phyloP scores from a whole-genome alignment of 2,113 vertebrate genomes.

The Chaetodon trifascialis region DNA sequence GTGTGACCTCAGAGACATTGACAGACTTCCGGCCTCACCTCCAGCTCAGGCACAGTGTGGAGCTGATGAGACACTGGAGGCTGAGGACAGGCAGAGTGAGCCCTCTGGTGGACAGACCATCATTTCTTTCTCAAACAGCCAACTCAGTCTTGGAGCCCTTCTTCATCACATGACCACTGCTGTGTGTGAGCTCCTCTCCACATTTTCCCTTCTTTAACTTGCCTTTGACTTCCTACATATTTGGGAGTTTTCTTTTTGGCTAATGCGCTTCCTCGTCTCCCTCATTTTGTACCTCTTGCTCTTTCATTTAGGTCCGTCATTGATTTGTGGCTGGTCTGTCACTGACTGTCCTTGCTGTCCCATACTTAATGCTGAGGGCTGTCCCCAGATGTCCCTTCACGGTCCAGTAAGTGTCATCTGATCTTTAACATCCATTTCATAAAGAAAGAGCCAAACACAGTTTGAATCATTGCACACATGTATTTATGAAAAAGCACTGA shows the following conservation, averaged over 20 bases:
- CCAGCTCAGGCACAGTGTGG: not conserved
- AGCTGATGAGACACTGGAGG: not conserved
- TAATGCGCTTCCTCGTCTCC: not conserved
- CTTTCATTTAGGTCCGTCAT: not conserved
- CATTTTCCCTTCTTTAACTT: not conserved
- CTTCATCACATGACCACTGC: not conserved
- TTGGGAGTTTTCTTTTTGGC: not conserved
- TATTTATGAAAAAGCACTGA: slow-evolving; percentile 71
- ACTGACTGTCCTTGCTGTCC: not conserved
- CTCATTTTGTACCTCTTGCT: not conserved
- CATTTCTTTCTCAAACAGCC: not conserved
- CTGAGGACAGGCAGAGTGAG: not conserved
- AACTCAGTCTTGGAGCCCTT: not conserved
- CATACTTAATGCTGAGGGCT: not conserved
- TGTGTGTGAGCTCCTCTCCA: not conserved
- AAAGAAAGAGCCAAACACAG: slow-evolving; percentile 24
- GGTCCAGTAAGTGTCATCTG: not conserved
- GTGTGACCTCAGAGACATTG: not conserved
- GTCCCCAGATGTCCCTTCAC: not conserved
- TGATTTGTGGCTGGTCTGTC: not conserved
- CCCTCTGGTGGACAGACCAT: slow-evolving; percentile 48
- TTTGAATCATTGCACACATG: slow-evolving; percentile 54
- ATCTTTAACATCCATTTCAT: not conserved
- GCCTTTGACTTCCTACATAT: not conserved
- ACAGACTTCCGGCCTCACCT: no score